phyloP scores from a whole-genome alignment of 2,113 vertebrate species.

The Aspidoscelis tigris region DNA sequence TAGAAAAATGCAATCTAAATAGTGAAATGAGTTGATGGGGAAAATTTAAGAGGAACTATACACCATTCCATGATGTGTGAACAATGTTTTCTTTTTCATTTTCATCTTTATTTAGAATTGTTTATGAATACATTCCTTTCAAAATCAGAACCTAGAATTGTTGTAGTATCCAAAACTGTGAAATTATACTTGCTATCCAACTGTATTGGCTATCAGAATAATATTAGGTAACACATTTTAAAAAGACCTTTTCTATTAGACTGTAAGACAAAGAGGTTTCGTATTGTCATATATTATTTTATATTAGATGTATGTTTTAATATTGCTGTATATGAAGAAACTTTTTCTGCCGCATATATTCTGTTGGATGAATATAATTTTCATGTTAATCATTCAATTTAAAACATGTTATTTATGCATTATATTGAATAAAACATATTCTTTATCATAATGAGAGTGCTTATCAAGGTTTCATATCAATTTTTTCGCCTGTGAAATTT shows the following conservation, averaged over 20 bases:
- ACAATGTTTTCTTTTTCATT: neutral
- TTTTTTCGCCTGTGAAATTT: neutral
- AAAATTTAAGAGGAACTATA: neutral
- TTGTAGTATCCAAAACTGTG: slow-evolving; percentile 35
- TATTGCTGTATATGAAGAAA: slow-evolving; percentile 40
- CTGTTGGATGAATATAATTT: slow-evolving; percentile 44
- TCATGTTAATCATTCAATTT: slow-evolving; percentile 38
- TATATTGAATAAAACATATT: slow-evolving; percentile 35
- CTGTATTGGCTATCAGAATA: slow-evolving; percentile 47
- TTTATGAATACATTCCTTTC: slow-evolving; percentile 37
- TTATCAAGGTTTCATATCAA: neutral
- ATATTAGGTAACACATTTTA: slow-evolving; percentile 54
- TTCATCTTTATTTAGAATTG: slow-evolving; percentile 48
- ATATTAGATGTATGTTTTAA: slow-evolving; percentile 33
- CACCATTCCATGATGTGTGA: neutral
- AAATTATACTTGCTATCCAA: slow-evolving; percentile 57
- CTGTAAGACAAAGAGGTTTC: slow-evolving; percentile 35
- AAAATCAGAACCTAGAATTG: neutral
- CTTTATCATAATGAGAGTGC: slow-evolving; percentile 37
- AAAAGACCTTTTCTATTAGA: slow-evolving; percentile 41
- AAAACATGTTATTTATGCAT: slow-evolving; percentile 19
- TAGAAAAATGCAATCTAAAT: slow-evolving; percentile 1
- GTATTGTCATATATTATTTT: slow-evolving; percentile 19
- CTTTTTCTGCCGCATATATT: slow-evolving; percentile 44
- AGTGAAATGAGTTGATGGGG: neutral